Percentiles rank a stretch among this genome's conserved stretches.
phyloP scores from a whole-genome alignment of 2,113 vertebrate genomes.

The Gallinago paraguaiae region DNA sequence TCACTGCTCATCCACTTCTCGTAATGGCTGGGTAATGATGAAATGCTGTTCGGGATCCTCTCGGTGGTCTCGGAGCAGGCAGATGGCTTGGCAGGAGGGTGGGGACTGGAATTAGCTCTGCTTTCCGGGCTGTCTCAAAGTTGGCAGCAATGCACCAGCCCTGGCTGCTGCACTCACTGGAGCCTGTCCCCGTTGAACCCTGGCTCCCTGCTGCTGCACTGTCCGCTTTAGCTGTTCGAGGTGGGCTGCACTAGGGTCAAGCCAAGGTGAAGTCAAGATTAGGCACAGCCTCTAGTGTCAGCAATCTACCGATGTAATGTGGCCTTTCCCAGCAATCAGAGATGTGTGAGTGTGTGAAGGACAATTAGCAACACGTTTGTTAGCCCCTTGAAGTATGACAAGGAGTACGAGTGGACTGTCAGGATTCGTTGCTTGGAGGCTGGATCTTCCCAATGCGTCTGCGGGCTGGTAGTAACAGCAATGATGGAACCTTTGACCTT shows the following conservation, averaged over 20 bases:
- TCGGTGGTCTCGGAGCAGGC: constrained; percentile 6
- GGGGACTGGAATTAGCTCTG: not conserved
- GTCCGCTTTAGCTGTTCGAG: accelerated
- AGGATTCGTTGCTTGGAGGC: not conserved
- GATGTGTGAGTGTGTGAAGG: not conserved
- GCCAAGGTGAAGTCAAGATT: not conserved
- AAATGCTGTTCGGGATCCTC: constrained; percentile 16
- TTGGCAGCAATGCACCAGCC: not conserved
- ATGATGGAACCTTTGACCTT: not conserved
- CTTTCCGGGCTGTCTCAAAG: not conserved
- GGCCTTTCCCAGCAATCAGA: not conserved
- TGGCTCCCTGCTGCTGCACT: not conserved
- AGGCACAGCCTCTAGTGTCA: accelerated
- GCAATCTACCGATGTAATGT: not conserved
- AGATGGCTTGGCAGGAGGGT: constrained; percentile 29
- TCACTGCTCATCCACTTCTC: constrained; percentile 22
- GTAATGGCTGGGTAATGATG: not conserved
- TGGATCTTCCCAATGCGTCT: not conserved
- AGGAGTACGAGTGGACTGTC: not conserved
- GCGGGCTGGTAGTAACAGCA: not conserved
- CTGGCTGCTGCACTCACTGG: not conserved
- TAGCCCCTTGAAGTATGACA: not conserved
- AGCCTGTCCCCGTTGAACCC: not conserved
- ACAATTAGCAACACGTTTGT: not conserved
- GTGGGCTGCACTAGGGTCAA: not conserved